Base-by-base conservation (phyloP, 2,888 invertebrate species). In the Chrysolina haemoptera region DNA sequence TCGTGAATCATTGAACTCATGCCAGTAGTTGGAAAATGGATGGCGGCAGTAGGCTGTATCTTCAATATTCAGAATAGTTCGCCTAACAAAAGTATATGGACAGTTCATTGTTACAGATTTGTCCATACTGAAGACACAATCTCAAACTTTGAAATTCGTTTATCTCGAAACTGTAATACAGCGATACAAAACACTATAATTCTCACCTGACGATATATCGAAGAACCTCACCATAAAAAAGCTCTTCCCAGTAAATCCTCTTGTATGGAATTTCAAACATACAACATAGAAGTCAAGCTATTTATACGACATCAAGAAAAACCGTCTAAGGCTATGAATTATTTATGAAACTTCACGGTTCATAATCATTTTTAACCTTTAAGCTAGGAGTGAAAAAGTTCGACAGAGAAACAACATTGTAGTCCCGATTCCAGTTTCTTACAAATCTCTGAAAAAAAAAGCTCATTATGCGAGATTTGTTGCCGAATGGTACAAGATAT, bases 311-410 rank as follows among this genome's bases (percentile, higher is more conserved):
- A 63, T 18, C 16, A 14, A 9, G 46, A 18, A 41, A 43, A 20
- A 22, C 16, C 66, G 48, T 41, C 43, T 14, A 46, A 46, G 6
- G 46, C 46, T 14, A 46, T 46, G 46, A 46, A 46, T 46, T 14
- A 46, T 46, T 46, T 46, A 46, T 46, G 46, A 46, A 46, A 46
- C 46, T 46, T 46, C 46, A n/a, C 46, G 46, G 12, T 46, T 14
- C 46, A 46, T 46, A n/a, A 46, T 46, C 46, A 46, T 46, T 46
- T n/a, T 35, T 35, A 35, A 46, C 46, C 46, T 14, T 46, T 14
- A 46, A 14, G 46, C n/a, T 46, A 46, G 46, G 46, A 46, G 46
- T 35, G 35, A 46, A 46, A 46, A 46, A 46, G 46, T 46, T 46
- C 46, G 4, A 46, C 46, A 14, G n/a, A 14, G n/a, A 46, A 46